Base-by-base conservation (phyloP, 2,888 invertebrate genomes). In the Thecophora atra region DNA sequence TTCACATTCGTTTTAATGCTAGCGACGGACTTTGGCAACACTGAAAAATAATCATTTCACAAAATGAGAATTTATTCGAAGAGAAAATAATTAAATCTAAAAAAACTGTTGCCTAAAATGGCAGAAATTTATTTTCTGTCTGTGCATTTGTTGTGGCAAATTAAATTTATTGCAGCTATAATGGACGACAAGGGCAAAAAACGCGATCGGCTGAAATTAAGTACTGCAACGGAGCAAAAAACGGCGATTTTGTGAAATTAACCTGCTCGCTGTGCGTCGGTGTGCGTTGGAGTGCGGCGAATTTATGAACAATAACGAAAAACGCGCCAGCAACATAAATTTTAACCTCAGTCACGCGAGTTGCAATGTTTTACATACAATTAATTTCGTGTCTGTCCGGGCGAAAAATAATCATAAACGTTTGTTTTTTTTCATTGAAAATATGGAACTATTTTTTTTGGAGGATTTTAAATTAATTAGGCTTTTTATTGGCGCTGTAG, bases 151-250 rank as follows among this genome's bases (percentile, higher is more conserved):
- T 67, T 52, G 65, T 28, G 68, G 21, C 54, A 52, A 2, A 54
- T 26, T 19, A 65, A 44, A 17, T 72, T 54, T 52, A 42, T 68
- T 68, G 72, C 56, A 66, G 72, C 67, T 24, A 15, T 60, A 47
- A 28, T 8, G 21, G 52, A 54, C 13, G 21, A 54, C 19, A 54
- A 19, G 21, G 21, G 21, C 13, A 13, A 21, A 21, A 54, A 54
- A 54, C 21, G 21, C n/a, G n/a, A 54, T 7, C 54, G 21, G 21
- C 19, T 54, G 21, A 54, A 21, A 21, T 54, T 54, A 21, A 21
- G 8, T 19, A 54, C 54, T 11, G 19, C 28, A 7, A 5, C 13
- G 8, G 37, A 15, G 37, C 15, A n/a, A 30, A 30, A 26, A 62
- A 60, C 44, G 24, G 47, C 47, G n/a, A 62, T 47, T 51, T 30